A percentile compares a stretch with the other conserved stretches of the same genome.
phyloP scores from a whole-genome alignment of 2,113 vertebrate genomes.

The Ginglymostoma cirratum region DNA sequence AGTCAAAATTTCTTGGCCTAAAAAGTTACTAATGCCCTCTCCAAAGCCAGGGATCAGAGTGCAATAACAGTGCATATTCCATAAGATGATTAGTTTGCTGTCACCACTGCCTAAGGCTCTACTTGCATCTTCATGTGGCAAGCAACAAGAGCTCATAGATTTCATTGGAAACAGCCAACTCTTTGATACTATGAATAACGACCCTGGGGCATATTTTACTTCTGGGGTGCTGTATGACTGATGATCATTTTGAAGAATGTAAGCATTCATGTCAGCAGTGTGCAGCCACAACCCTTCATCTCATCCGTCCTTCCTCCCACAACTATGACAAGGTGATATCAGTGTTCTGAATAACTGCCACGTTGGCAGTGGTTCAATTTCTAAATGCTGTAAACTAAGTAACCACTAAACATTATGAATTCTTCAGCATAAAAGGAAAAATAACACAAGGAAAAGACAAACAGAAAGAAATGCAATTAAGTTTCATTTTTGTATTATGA shows the following conservation, averaged over 20 bases:
- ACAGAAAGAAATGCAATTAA: not conserved
- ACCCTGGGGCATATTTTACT: not conserved
- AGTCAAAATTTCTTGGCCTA: not conserved
- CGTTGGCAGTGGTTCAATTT: not conserved
- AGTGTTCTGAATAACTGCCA: not conserved
- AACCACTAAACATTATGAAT: not conserved
- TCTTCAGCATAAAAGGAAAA: not conserved
- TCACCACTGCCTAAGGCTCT: not conserved
- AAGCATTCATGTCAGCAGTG: not conserved
- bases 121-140: constrained; percentile 4
- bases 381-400: not conserved
- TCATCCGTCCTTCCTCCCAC: not conserved
- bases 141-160: not conserved
- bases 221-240: not conserved
- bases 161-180: constrained; percentile 8
- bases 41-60: not conserved
- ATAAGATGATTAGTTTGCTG: not conserved
- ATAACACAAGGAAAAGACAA: not conserved
- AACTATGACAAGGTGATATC: not conserved
- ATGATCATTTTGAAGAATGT: constrained; percentile 7
- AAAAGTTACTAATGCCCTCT: not conserved
- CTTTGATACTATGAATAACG: not conserved
- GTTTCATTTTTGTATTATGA: not conserved
- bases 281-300: not conserved
- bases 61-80: not conserved